These are phyloP conservation scores for Girardinichthys multiradiatus DNA, from an alignment of 2,113 vertebrate genomes.

Conservation along the genomic window DNA sequence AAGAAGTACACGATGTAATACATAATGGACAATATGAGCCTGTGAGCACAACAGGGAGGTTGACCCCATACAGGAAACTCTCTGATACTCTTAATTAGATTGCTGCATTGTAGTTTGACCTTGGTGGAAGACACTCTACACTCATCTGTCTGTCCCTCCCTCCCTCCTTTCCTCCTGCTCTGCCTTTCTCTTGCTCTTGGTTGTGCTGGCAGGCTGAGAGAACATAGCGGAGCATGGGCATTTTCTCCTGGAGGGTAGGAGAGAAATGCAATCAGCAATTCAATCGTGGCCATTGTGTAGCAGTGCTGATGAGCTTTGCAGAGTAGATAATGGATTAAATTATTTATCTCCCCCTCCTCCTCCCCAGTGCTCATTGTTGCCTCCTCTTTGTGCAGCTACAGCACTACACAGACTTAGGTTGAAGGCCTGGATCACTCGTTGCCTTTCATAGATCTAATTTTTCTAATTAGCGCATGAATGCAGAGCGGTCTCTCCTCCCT, in stretches of 20 bases:
- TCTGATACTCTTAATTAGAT: slow-evolving; percentile 79
- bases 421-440: slow-evolving; percentile 89
- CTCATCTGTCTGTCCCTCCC: slow-evolving; percentile 26
- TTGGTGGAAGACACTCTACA: slow-evolving; percentile 73
- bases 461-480: slow-evolving; percentile 94
- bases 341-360: slow-evolving; percentile 89
- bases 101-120: slow-evolving; percentile 78
- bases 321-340: slow-evolving; percentile 99
- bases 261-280: slow-evolving; percentile 86
- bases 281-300: slow-evolving; percentile 81
- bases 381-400: slow-evolving; percentile 74
- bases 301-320: slow-evolving; percentile 89
- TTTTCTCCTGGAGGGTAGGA: slow-evolving; percentile 85
- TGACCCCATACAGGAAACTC: slow-evolving; percentile 70
- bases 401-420: slow-evolving; percentile 84
- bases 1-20: slow-evolving; percentile 58
- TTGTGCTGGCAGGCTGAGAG: slow-evolving; percentile 60
- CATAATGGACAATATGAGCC: slow-evolving; percentile 59
- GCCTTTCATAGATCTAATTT: slow-evolving; percentile 98
- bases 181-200: slow-evolving; percentile 41
- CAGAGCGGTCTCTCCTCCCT: slow-evolving; percentile 80
- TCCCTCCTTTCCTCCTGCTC: slow-evolving; percentile 3
- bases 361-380: slow-evolving; percentile 75
- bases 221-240: slow-evolving; percentile 78
- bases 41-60: slow-evolving; percentile 63